Evolutionary conservation across 2,113 vertebrate genomes (phyloP), one percentile per base, ranked within the genome.

Genomic region (Nycticryphes semicollaris): DNA sequence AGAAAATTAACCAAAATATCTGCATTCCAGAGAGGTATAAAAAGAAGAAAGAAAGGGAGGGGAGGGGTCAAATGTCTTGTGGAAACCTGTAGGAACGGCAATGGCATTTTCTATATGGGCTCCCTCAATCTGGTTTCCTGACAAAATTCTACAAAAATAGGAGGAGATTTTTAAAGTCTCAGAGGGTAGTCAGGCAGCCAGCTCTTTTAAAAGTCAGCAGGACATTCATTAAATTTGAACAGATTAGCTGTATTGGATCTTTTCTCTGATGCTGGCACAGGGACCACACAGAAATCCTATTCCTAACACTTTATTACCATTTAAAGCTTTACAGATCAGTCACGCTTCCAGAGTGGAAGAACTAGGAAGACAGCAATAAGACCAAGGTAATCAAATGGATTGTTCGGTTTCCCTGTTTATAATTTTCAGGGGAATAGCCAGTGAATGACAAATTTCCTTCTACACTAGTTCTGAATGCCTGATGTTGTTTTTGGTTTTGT

Each of bases 11-110:
- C 93, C 90, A 96, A 96, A 97, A 97, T 97, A 97, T 97, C 97
- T 97, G 93, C 97, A 98, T 98, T 98, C 97, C 98, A 97, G 88
- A 94, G 95, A 90, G 84, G 95, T 97, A 97, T 87, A 96, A 84
- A 96, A 75, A 93, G 83, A 90, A 87, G 74, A 96, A 93, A 83
- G 90, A 62, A 90, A 92, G 77, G 74, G 72, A 89, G 74, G 67
- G 92, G 77, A 91, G 88, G 60, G 77, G 89, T 97, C 94, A 97
- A 96, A 97, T 96, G 87, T 94, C 95, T 89, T 96, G 89, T 89
- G 79, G 95, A 98, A 96, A 97, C 92, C 96, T 95, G 88, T 87
- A 96, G 83, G 88, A 96, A 93, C 5, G 0, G 95, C 89, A 94
- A 15, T 89, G 78, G 83, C 64, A 94, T 97, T 97, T 96, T 95